These are phyloP conservation scores for Acanthurus lineatus DNA, from an alignment of 2,797 vertebrate genomes.

Conservation along the genomic window DNA sequence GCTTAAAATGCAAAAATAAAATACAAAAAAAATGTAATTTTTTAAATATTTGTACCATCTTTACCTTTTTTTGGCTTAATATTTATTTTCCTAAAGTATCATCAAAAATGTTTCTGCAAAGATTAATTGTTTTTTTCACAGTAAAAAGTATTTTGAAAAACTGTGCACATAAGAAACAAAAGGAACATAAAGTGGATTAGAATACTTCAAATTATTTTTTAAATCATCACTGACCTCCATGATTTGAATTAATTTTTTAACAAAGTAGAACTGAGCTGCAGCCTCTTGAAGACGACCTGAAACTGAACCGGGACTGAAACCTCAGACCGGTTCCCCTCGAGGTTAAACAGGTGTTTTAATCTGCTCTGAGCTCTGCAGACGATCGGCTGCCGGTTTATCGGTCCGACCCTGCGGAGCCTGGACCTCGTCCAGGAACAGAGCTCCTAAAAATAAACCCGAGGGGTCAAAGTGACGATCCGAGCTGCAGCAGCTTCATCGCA, in stretches of 20 bases:
- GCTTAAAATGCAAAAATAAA: too few species aligned
- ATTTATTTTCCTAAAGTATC: not conserved
- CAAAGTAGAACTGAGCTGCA: not conserved
- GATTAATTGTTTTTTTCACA: not conserved
- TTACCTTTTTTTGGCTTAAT: too few species aligned
- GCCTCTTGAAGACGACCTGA: not conserved
- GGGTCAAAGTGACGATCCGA: not conserved
- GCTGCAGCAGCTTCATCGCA: not conserved
- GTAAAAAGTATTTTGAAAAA: not conserved
- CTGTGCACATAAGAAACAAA: not conserved
- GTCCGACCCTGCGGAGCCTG: constrained; percentile 38
- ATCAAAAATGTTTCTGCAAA: too few species aligned
- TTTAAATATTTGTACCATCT: too few species aligned
- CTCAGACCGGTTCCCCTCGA: not conserved
- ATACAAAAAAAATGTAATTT: too few species aligned
- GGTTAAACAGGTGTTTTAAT: constrained; percentile 43
- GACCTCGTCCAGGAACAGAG: constrained; percentile 13
- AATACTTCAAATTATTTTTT: too few species aligned
- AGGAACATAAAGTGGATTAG: too few species aligned
- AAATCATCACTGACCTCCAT: too few species aligned
- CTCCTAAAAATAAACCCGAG: constrained; percentile 44
- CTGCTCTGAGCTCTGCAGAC: constrained; percentile 14
- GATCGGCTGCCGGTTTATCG: constrained; percentile 25
- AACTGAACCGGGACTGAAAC: not conserved
- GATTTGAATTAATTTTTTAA: too few species aligned